These are phyloP conservation scores for Hyles vespertilio DNA, from an alignment of 1,140 invertebrate species.

Conservation along the genomic window DNA sequence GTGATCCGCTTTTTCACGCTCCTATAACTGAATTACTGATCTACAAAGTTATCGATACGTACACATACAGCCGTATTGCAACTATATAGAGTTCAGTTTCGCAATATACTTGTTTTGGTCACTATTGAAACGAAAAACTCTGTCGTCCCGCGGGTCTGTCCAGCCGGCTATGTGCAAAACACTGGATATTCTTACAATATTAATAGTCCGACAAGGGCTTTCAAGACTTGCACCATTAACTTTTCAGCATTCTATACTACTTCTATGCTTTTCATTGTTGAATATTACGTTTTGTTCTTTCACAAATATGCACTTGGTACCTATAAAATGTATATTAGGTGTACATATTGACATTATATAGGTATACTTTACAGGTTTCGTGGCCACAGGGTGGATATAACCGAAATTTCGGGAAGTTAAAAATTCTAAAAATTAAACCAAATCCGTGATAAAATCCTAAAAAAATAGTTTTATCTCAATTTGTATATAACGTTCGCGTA, in stretches of 20 bases:
- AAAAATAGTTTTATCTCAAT: no score
- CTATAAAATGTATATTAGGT: no score
- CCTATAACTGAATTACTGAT: constrained; percentile 36
- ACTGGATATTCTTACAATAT: constrained; percentile 25
- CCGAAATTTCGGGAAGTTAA: no score
- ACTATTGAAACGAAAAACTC: constrained; percentile 7
- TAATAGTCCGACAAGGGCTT: constrained; percentile 17
- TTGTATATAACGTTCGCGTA: no score
- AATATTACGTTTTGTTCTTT: no score
- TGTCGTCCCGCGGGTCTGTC: constrained; percentile 14
- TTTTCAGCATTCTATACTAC: background rate
- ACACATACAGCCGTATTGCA: background rate
- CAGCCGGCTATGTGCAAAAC: constrained; percentile 17
- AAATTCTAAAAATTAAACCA: no score
- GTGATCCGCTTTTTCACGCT: constrained; percentile 37
- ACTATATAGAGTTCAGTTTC: constrained; percentile 3
- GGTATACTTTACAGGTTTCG: no score
- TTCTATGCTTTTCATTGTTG: background rate
- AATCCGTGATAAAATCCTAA: no score
- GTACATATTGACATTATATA: no score
- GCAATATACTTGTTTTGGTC: constrained; percentile 4
- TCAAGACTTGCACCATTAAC: constrained; percentile 7
- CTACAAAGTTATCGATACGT: constrained; percentile 19
- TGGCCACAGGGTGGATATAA: no score
- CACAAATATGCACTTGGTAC: no score